phyloP scores from a whole-genome alignment of 2,797 vertebrate species.

The Myoxocephalus aenaeus region DNA sequence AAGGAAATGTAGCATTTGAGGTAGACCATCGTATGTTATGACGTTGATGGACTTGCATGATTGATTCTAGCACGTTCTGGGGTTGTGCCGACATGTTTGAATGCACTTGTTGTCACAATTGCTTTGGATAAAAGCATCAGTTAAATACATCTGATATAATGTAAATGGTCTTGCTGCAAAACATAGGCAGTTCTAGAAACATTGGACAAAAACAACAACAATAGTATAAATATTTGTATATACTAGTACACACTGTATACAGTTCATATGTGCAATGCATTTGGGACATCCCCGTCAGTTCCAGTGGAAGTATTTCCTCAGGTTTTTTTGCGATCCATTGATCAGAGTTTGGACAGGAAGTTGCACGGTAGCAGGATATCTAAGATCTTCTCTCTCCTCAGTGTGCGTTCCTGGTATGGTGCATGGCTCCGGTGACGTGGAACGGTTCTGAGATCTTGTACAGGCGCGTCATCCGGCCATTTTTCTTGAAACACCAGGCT shows the following conservation, averaged over 20 bases:
- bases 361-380: neutral
- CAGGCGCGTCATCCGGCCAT: constrained; percentile 86
- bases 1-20: neutral
- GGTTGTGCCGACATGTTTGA: neutral
- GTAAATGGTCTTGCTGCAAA: neutral
- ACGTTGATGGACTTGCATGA: neutral
- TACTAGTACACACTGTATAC: neutral
- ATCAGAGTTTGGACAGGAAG: neutral
- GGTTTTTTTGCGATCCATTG: neutral
- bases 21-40: neutral
- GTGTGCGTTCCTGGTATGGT: constrained; percentile 97
- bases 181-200: neutral
- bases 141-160: neutral
- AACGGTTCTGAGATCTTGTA: constrained; percentile 93
- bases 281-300: neutral
- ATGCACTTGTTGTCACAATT: neutral
- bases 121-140: neutral
- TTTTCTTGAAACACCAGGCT: constrained; percentile 90
- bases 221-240: no score
- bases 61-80: neutral
- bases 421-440: constrained; percentile 93
- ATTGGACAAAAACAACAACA: neutral
- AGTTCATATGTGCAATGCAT: neutral
- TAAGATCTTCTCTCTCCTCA: constrained; percentile 60
- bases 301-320: neutral